A percentile compares a stretch with the other conserved stretches of the same genome.
These are phyloP conservation scores for Aplochiton taeniatus DNA, from an alignment of 2,797 vertebrate genomes.

Conservation along the genomic window DNA sequence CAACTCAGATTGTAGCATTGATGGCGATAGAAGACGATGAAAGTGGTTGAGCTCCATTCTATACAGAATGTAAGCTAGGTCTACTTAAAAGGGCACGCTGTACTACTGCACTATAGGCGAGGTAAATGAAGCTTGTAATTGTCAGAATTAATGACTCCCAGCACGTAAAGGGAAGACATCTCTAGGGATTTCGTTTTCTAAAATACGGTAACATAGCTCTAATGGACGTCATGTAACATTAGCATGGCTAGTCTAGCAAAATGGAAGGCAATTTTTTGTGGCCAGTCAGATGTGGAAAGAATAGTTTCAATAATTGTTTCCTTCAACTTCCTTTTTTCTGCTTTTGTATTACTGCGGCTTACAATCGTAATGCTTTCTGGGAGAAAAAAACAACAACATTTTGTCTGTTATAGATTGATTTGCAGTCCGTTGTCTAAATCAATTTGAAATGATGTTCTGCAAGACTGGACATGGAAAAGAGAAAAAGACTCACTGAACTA, in stretches of 20 bases:
- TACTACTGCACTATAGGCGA: not conserved
- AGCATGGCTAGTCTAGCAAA: constrained; percentile 3
- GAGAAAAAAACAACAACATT: not conserved
- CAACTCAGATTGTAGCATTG: no score
- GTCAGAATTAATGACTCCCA: constrained; percentile 22
- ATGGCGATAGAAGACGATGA: no score
- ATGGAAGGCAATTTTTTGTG: constrained; percentile 11
- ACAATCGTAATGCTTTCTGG: not conserved
- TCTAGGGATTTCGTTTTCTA: not conserved
- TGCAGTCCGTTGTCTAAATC: constrained; percentile 9
- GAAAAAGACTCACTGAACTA: constrained; percentile 5
- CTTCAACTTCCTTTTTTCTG: constrained; percentile 4
- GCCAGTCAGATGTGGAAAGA: constrained; percentile 7
- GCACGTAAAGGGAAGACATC: not conserved
- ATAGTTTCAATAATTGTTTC: constrained; percentile 15
- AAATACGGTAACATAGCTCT: not conserved
- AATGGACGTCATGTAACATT: constrained; percentile 9
- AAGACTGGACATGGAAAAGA: constrained; percentile 3
- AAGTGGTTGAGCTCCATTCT: not conserved
- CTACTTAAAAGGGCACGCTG: not conserved
- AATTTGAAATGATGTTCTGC: constrained; percentile 19
- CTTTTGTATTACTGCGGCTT: constrained; percentile 7
- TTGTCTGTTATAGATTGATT: not conserved
- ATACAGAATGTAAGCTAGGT: not conserved
- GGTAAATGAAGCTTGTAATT: constrained; percentile 32